Evolutionary conservation across 2,797 vertebrate species (phyloP).

Genomic region (Acropternis orthonyx): DNA sequence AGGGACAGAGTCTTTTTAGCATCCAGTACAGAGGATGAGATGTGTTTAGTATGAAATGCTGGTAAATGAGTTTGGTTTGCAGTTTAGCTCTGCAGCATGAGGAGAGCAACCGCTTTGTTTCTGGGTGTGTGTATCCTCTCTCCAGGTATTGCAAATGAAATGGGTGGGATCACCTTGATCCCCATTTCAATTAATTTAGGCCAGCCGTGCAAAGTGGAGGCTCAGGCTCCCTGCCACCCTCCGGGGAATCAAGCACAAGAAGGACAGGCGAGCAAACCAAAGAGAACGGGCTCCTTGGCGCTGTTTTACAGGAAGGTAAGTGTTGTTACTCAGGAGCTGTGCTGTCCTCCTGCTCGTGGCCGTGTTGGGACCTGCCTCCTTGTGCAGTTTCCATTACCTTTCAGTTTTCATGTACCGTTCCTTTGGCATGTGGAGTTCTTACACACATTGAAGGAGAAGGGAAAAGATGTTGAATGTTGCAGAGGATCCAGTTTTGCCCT

Average conservation of each 20-base stretch:
- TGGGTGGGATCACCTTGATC: conserved; percentile 82
- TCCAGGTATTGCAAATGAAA: conserved; percentile 81
- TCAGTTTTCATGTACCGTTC: rapidly evolving
- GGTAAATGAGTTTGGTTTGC: not conserved
- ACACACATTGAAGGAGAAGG: not conserved
- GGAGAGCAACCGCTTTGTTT: not conserved
- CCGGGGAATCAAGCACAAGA: conserved; percentile 46
- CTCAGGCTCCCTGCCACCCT: conserved; percentile 72
- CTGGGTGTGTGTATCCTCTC: not conserved
- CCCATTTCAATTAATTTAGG: conserved; percentile 76
- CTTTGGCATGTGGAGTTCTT: not conserved
- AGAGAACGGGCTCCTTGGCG: conserved; percentile 89
- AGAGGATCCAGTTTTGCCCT: not conserved
- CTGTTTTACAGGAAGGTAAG: conserved; percentile 95
- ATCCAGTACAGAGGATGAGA: not conserved
- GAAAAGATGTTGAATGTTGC: not conserved
- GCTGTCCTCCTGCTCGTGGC: rapidly evolving
- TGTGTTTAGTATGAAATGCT: not conserved
- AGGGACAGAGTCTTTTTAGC: not conserved
- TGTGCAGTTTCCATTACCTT: not conserved
- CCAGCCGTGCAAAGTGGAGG: conserved; percentile 63
- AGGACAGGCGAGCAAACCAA: conserved; percentile 74
- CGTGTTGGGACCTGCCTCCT: not conserved
- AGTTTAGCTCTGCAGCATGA: not conserved
- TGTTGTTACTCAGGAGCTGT: rapidly evolving